Conservation (phyloP, 2,888 invertebrate species). For the Gnatocerus cornutus region DNA sequence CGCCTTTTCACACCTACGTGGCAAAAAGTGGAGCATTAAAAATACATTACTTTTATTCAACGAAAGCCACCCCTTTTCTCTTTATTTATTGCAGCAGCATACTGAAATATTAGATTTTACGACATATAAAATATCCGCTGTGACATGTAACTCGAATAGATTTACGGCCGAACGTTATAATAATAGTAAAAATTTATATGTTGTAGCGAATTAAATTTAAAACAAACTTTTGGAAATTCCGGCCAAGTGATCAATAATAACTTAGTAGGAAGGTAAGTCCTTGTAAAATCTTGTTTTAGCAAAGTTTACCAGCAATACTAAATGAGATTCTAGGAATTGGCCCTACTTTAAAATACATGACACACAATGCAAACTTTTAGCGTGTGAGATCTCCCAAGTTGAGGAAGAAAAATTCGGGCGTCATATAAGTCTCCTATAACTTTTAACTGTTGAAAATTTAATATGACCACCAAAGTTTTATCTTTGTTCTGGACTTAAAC, state of each 20-base stretch:
- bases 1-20: conserved; percentile 21
- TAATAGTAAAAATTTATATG: conserved; percentile 7
- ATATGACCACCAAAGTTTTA: conserved; percentile 41
- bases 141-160: conserved; percentile 13
- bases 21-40: conserved; percentile 27
- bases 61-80: conserved; percentile 12
- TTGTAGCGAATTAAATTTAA: background rate
- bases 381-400: too few species aligned
- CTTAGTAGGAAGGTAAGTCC: too few species aligned
- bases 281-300: too few species aligned
- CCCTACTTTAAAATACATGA: background rate
- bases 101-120: conserved; percentile 27
- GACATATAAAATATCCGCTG: conserved; percentile 11
- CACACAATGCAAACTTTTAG: background rate
- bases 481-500: conserved; percentile 38
- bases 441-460: conserved; percentile 40
- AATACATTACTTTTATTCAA: conserved; percentile 20
- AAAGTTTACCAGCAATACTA: background rate
- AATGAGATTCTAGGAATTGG: background rate
- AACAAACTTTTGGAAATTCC: background rate
- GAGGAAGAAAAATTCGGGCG: background rate
- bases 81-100: conserved; percentile 21
- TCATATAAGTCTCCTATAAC: background rate
- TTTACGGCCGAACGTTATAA: background rate
- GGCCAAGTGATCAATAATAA: too few species aligned